Base-by-base conservation (phyloP, 2,797 vertebrate species). In the Typhlichthys eigenmanni region DNA sequence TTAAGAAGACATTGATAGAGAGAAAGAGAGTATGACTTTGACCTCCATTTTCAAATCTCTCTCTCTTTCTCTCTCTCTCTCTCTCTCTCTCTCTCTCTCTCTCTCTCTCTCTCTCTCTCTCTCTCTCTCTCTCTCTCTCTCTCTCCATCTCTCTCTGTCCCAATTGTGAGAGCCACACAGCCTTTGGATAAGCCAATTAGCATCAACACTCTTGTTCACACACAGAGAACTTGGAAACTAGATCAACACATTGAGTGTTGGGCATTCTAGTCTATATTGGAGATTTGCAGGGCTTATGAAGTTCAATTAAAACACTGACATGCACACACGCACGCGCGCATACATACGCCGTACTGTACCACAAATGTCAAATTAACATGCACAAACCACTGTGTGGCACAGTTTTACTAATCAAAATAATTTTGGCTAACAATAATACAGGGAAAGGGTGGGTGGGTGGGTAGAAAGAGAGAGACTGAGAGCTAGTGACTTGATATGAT, bases 241-340 rank as follows among this genome's bases (percentile, higher is more conserved):
- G 38, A 79, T 74, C 54, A 71, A 62, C 56, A 58, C 60, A 3
- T 51, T 55, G 48, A 73, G 57, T 52, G 64, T 64, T 62, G 60
- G 47, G 34, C 6, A 8, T 38, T 38, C 38, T 14, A 3, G 54
- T 68, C 55, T 66, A 65, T 65, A 80, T 69, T 80, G 60, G 76
- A 62, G 72, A 67, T 68, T 72, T 52, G 48, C 47, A 64, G 60
- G 32, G 62, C 67, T 80, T 75, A 79, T 79, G 71, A 82, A 75
- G 58, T 69, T 58, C 69, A 59, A 56, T 68, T 56, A 13, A 46
- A 74, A 49, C 24, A 55, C 19, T 69, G 49, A 69, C 60, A 66
- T 54, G 43, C 47, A n/a, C 47, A 38, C 34, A 38, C 34, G 34
- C 8, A 7, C 1, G 0, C 1, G 7, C 7, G 24, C 24, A 4